Percentiles rank a stretch among this genome's conserved stretches.
Evolutionary conservation across 2,888 invertebrate genomes (phyloP).

Genomic region (Reticulitermes lucifugus): DNA sequence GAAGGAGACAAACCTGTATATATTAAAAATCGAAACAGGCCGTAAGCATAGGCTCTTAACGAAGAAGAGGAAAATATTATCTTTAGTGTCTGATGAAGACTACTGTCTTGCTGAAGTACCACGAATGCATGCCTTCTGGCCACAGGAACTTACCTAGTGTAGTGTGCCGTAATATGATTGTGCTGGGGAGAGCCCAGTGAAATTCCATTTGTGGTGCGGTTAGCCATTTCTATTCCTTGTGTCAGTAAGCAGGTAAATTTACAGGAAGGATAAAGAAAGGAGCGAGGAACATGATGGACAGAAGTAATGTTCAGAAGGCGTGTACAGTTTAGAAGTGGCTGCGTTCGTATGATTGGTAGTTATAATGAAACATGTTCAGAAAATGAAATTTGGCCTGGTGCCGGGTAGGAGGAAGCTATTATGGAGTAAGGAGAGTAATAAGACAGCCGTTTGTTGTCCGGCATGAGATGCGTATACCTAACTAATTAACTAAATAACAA

Average conservation of each 20-base stretch:
- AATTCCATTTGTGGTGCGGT: background rate
- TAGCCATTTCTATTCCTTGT: background rate
- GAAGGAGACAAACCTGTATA: too few species aligned
- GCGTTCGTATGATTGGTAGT: slow-evolving; percentile 14
- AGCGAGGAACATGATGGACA: background rate
- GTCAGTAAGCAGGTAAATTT: background rate
- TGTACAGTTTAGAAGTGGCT: background rate
- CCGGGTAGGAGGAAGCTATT: background rate
- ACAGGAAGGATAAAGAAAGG: background rate
- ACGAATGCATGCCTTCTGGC: too few species aligned
- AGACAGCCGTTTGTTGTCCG: background rate
- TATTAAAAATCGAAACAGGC: too few species aligned
- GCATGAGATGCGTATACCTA: too few species aligned
- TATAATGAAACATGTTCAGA: slow-evolving; percentile 3
- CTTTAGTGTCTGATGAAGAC: too few species aligned
- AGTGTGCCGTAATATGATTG: too few species aligned
- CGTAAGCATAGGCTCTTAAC: too few species aligned
- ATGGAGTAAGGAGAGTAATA: background rate
- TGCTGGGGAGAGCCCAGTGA: background rate
- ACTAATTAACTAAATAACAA: too few species aligned
- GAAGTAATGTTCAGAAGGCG: slow-evolving; percentile 35
- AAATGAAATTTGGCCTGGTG: slow-evolving; percentile 13
- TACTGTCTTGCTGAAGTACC: too few species aligned
- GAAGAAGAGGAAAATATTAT: too few species aligned
- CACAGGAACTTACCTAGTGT: too few species aligned